Evolutionary conservation across 2,797 vertebrate genomes (phyloP), one percentile per base, ranked within the genome.

Genomic region (Phalloptychus januarius): DNA sequence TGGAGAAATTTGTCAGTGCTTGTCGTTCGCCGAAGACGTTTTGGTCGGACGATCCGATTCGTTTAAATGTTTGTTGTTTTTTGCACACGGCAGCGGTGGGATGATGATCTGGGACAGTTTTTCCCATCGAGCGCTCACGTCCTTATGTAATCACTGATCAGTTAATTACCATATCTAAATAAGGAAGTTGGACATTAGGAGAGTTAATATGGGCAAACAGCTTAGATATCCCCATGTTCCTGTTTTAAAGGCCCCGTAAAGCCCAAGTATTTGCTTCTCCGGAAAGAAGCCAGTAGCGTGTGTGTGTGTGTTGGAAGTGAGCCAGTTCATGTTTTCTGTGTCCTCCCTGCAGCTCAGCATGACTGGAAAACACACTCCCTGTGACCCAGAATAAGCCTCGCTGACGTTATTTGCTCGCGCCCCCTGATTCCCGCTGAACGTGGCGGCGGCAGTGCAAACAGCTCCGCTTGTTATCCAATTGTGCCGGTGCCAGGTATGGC

Each of bases 401-500:
- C 81, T 79, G 86, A 84, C 77, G 78, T 85, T 80, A 69, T 87
- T 87, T 86, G 85, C 85, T 89, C 83, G 85, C 50, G 45, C 79
- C 52, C 56, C 44, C 36, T 83, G 82, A 83, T 83, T 89, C 86
- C 83, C 79, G 25, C 79, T 71, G 78, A 89, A 87, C 74, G 83
- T 80, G 75, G 79, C 86, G 77, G 54, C 71, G 46, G 75, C 80
- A 58, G 80, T 79, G 74, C 89, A 87, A 90, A 87, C 91, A 86
- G 84, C 84, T 71, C 83, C 13, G 73, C 91, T 87, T 91, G 89
- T 92, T 89, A 87, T 83, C 87, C 83, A 82, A 76, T 86, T 84
- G 88, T 89, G 85, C 85, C 82, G 84, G 85, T 90, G 90, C 90
- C 90, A 87, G 87, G 84, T 90, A 85, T 48, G 81, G 82, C 87